These are phyloP conservation scores for Myopa tessellatipennis DNA, from an alignment of 2,888 invertebrate genomes.

Conservation along the genomic window DNA sequence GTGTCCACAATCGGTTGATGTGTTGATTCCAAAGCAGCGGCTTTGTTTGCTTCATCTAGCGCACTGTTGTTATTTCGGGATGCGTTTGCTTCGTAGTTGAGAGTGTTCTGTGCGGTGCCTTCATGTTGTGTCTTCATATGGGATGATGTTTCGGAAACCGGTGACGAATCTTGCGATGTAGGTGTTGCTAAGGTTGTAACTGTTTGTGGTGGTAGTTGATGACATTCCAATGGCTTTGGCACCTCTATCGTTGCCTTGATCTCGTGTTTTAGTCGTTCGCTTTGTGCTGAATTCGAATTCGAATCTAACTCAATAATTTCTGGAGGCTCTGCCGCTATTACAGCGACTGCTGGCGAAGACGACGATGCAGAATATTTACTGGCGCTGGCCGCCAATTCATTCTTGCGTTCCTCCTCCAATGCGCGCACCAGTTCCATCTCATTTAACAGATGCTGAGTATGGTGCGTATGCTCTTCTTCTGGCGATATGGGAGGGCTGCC, in stretches of 20 bases:
- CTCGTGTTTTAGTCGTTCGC: constrained; percentile 39
- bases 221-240: constrained; percentile 20
- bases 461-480: constrained; percentile 62
- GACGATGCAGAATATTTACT: constrained; percentile 60
- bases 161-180: constrained; percentile 43
- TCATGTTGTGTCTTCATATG: constrained; percentile 33
- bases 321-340: constrained; percentile 61
- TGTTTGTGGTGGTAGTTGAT: background rate
- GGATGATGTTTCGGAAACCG: constrained; percentile 30
- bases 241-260: constrained; percentile 38
- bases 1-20: constrained; percentile 63
- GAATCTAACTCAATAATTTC: constrained; percentile 66
- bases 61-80: constrained; percentile 36
- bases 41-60: constrained; percentile 23
- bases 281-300: constrained; percentile 59
- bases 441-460: constrained; percentile 61
- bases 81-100: constrained; percentile 42
- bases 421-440: constrained; percentile 61
- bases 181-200: constrained; percentile 38
- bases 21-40: constrained; percentile 41
- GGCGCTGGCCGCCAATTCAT: constrained; percentile 55
- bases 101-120: constrained; percentile 13
- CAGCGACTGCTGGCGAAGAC: constrained; percentile 60
- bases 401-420: constrained; percentile 62
- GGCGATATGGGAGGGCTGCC: constrained; percentile 53